These are phyloP conservation scores for Rhinoptilus africanus DNA, from an alignment of 2,113 vertebrate genomes.

Conservation along the genomic window DNA sequence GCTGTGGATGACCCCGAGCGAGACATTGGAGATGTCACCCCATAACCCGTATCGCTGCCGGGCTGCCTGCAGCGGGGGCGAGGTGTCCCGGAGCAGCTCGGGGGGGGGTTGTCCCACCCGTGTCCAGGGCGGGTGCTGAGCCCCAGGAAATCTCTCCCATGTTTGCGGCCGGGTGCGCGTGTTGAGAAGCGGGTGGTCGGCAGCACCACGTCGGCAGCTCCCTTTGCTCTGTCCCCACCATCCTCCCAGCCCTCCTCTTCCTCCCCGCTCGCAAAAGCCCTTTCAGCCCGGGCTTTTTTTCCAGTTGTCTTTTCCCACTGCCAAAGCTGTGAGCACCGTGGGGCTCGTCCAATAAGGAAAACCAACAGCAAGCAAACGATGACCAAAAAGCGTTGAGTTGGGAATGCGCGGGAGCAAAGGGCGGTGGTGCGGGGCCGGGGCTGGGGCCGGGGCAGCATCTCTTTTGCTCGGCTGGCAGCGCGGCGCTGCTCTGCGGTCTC, in stretches of 20 bases:
- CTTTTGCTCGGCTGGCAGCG: not conserved
- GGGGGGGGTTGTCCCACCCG: not conserved
- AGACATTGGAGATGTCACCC: not conserved
- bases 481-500: not conserved
- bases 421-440: not conserved
- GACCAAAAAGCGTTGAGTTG: not conserved
- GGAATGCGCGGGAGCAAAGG: not conserved
- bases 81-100: not conserved
- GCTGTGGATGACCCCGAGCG: accelerated
- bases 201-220: not conserved
- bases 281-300: not conserved
- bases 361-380: not conserved
- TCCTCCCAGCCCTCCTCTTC: not conserved
- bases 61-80: not conserved
- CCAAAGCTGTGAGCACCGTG: not conserved
- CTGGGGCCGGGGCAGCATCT: not conserved
- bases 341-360: not conserved
- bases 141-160: not conserved
- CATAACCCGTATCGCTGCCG: accelerated
- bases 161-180: accelerated
- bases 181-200: not conserved
- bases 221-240: not conserved
- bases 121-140: not conserved
- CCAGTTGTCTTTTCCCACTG: not conserved
- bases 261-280: not conserved